Evolutionary conservation across 2,888 invertebrate species (phyloP).

Genomic region (Rhyacophila evoluta): DNA sequence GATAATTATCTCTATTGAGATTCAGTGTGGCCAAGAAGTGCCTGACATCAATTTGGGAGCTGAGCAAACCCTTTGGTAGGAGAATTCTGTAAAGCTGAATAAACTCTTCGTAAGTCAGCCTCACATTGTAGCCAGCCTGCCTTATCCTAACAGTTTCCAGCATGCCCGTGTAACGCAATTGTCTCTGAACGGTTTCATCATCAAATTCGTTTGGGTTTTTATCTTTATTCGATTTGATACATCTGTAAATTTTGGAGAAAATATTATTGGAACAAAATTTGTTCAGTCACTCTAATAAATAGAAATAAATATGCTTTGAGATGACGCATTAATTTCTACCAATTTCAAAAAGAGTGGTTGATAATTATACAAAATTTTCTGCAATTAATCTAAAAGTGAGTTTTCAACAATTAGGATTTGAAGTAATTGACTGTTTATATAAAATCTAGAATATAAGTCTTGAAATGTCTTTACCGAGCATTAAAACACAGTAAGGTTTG

Average conservation of each 20-base stretch:
- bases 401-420: too few relatives aligned
- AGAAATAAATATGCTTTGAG: too few relatives aligned
- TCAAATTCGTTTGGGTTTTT: conserved; percentile 95
- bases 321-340: too few relatives aligned
- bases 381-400: too few relatives aligned
- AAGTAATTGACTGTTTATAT: too few relatives aligned
- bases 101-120: conserved; percentile 94
- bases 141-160: conserved; percentile 94
- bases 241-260: conserved; percentile 75
- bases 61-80: conserved; percentile 86
- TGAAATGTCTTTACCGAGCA: too few relatives aligned
- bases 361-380: too few relatives aligned
- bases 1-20: conserved; percentile 90
- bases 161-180: conserved; percentile 95
- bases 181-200: conserved; percentile 90
- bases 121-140: conserved; percentile 95
- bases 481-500: too few relatives aligned
- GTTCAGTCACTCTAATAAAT: too few relatives aligned
- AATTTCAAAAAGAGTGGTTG: too few relatives aligned
- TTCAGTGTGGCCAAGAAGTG: conserved; percentile 86
- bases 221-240: conserved; percentile 95
- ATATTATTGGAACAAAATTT: too few relatives aligned
- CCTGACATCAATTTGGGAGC: conserved; percentile 87
- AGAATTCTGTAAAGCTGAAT: conserved; percentile 92
- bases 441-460: too few relatives aligned